Percentiles rank a stretch among this genome's conserved stretches.
Evolutionary conservation across 2,888 invertebrate genomes (phyloP).

Genomic region (Zaprionus lineosus): DNA sequence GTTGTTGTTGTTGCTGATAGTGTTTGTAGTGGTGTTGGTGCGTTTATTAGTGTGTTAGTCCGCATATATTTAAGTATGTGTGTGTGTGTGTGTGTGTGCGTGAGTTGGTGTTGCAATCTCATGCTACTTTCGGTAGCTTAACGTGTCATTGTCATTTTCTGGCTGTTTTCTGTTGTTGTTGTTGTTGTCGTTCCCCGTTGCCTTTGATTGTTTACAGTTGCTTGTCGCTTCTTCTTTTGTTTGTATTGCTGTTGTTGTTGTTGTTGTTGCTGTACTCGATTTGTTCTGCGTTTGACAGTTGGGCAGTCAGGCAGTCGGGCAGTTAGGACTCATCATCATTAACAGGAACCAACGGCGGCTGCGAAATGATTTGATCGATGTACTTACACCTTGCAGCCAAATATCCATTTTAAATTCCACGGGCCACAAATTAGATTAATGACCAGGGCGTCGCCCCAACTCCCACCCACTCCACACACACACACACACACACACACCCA

Average conservation of each 20-base stretch:
- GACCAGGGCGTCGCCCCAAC: slow-evolving; percentile 40
- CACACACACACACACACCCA: too few relatives aligned
- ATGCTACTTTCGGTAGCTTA: slow-evolving; percentile 53
- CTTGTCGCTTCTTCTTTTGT: too few relatives aligned
- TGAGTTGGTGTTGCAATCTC: slow-evolving; percentile 53
- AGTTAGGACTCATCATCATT: slow-evolving; percentile 68
- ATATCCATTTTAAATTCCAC: slow-evolving; percentile 58
- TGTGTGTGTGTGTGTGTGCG: too few relatives aligned
- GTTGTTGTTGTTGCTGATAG: too few relatives aligned
- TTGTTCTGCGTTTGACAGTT: slow-evolving; percentile 2
- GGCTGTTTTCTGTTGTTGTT: slow-evolving; percentile 39
- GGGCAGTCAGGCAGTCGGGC: slow-evolving; percentile 14
- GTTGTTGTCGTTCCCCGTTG: background rate
- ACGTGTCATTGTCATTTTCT: slow-evolving; percentile 60
- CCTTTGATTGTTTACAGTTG: slow-evolving; percentile 3
- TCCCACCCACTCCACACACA: background rate
- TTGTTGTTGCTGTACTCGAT: slow-evolving; percentile 12
- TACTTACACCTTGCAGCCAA: slow-evolving; percentile 56
- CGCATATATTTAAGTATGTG: too few relatives aligned
- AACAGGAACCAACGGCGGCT: slow-evolving; percentile 33
- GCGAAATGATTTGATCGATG: slow-evolving; percentile 64
- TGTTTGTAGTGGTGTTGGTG: too few relatives aligned
- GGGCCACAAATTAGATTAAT: slow-evolving; percentile 72
- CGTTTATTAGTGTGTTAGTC: too few relatives aligned
- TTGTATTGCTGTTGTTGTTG: slow-evolving; percentile 24